These are phyloP conservation scores for Anticlea derivata DNA, from an alignment of 2,888 invertebrate species.

Conservation along the genomic window DNA sequence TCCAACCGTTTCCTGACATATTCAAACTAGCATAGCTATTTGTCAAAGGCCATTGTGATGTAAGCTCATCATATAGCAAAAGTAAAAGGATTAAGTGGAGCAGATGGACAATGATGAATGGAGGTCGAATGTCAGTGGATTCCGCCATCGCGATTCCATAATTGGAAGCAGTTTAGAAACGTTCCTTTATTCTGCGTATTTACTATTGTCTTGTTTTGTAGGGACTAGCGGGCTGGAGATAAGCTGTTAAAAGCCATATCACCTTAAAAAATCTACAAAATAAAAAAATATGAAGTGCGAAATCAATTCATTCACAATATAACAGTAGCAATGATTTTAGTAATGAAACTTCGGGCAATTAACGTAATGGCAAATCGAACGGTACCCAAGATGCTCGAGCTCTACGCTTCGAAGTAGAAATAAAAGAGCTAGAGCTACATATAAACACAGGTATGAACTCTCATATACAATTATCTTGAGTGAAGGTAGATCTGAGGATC, in stretches of 20 bases:
- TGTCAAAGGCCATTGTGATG: constrained; percentile 43
- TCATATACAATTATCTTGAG: too few relatives aligned
- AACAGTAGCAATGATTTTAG: background rate
- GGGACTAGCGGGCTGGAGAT: too few relatives aligned
- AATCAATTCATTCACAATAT: background rate
- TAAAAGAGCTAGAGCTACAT: background rate
- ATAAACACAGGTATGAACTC: background rate
- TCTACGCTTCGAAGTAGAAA: background rate
- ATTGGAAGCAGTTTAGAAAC: constrained; percentile 1
- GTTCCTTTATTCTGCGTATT: background rate
- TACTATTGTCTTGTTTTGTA: background rate
- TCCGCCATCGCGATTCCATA: constrained; percentile 8
- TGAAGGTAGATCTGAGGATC: too few relatives aligned
- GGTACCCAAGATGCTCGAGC: constrained; percentile 14
- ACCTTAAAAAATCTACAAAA: background rate
- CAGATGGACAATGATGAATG: constrained; percentile 20
- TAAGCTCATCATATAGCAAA: constrained; percentile 34
- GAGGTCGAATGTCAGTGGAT: constrained; percentile 28
- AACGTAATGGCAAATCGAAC: constrained; percentile 7
- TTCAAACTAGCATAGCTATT: constrained; percentile 35
- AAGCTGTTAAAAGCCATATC: too few relatives aligned
- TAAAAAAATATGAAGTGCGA: background rate
- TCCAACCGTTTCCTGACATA: constrained; percentile 32
- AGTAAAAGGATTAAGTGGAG: constrained; percentile 18
- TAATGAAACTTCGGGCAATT: constrained; percentile 4